Evolutionary conservation across 1,140 invertebrate genomes (phyloP), one percentile per base, ranked within the genome.

Genomic region (Chironomus tepperi): DNA sequence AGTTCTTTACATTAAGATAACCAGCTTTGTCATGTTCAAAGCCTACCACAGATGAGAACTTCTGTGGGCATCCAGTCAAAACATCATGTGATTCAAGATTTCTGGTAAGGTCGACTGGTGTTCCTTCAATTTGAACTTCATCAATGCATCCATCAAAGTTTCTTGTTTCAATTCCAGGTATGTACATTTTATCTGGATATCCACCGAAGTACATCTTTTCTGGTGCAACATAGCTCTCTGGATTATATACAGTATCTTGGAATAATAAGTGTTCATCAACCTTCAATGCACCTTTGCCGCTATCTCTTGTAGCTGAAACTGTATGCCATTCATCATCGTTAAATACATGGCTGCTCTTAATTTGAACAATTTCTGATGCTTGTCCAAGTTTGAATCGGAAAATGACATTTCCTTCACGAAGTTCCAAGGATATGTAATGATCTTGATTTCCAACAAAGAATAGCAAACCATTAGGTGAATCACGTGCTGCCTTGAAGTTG

Each of bases 121-220:
- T 86, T 0, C 88, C 86, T 9, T 89, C 87, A 73, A 98, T 90
- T 19, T 87, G 85, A 1, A 98, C 88, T 75, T 93, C 87, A 77
- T 94, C 89, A 64, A 99, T 92, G 80, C 97, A 99, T 3, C 97
- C 97, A 79, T 97, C 95, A 81, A 98, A 98, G 73, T 92, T 92
- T 24, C 86, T 82, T 70, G 87, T 88, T 0, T 88, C 89, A 0
- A 93, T 89, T 43, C 88, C 85, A 12, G 83, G 80, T 73, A 89
- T 89, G 21, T 85, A 83, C 77, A 90, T 90, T n/a, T 86, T 85
- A 2, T 85, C 84, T 0, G 91, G 90, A 82, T 91, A 92, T 2
- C 96, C 97, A 76, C 97, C 97, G 77, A 99, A 91, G 82, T 91
- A 97, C 78, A 98, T 90, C 15, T 89, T 81, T 79, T 93, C 86